Conservation (phyloP, 2,113 vertebrate genomes). For the Hylia prasina region DNA sequence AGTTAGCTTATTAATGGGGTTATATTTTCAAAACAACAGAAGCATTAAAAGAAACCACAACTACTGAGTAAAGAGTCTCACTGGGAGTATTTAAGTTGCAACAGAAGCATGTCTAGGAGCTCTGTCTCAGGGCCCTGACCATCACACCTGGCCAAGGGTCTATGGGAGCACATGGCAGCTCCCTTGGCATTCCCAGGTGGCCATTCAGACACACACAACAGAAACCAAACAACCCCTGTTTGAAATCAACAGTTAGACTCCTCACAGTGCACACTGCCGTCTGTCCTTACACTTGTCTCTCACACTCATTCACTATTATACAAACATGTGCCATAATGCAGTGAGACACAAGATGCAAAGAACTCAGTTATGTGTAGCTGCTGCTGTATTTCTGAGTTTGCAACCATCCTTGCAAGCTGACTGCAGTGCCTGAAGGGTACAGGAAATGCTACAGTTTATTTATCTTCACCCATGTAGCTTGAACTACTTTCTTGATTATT, state of each 20-base stretch:
- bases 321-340: background rate
- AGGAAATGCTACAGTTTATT: background rate
- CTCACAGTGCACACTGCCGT: background rate
- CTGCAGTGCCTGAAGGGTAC: background rate
- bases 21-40: background rate
- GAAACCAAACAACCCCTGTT: background rate
- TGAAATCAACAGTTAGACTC: fast-evolving
- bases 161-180: fast-evolving
- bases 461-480: background rate
- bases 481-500: background rate
- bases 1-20: background rate
- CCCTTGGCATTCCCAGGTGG: background rate
- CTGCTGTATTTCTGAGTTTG: background rate
- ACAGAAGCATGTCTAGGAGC: background rate
- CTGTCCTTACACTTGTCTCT: background rate
- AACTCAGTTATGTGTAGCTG: background rate
- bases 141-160: background rate
- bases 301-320: background rate
- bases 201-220: background rate
- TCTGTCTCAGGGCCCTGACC: background rate
- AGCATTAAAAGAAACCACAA: background rate
- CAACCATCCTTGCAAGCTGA: background rate
- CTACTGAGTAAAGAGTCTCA: background rate
- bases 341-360: background rate
- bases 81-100: background rate